These are phyloP conservation scores for Adelges cooleyi DNA, from an alignment of 1,140 invertebrate genomes.

Conservation along the genomic window DNA sequence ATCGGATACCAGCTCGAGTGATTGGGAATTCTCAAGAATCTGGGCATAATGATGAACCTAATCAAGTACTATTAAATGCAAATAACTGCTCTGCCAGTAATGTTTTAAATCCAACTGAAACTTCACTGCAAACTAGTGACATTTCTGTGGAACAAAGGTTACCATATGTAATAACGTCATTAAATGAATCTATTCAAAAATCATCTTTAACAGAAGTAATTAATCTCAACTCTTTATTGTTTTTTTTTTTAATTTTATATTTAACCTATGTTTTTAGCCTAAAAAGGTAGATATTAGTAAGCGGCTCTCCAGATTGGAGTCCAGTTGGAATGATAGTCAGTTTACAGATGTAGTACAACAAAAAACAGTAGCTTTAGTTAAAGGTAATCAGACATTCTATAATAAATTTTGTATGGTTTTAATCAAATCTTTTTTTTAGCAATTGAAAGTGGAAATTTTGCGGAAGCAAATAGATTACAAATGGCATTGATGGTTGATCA, in stretches of 20 bases:
- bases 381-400: not conserved
- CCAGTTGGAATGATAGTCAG: conserved; percentile 16
- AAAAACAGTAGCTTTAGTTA: conserved; percentile 10
- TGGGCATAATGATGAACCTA: not conserved
- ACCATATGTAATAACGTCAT: not conserved
- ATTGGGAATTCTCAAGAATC: not conserved
- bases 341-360: conserved; percentile 13
- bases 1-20: conserved; percentile 14
- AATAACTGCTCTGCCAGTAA: not conserved
- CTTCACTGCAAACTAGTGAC: not conserved
- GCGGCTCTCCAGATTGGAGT: not conserved
- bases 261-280: not conserved
- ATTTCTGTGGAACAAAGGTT: conserved; percentile 6
- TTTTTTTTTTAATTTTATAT: not conserved
- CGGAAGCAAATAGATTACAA: conserved; percentile 13
- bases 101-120: not conserved
- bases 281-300: conserved; percentile 8
- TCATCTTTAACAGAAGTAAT: conserved; percentile 4
- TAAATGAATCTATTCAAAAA: not conserved
- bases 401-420: not conserved
- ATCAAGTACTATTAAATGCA: not conserved
- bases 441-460: not conserved
- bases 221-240: not conserved
- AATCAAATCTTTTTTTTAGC: not conserved
- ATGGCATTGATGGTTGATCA: conserved; percentile 24